Evolutionary conservation across 92 coral and sea anemone genomes (phyloP).

Genomic region (Bergia puertoricense): DNA sequence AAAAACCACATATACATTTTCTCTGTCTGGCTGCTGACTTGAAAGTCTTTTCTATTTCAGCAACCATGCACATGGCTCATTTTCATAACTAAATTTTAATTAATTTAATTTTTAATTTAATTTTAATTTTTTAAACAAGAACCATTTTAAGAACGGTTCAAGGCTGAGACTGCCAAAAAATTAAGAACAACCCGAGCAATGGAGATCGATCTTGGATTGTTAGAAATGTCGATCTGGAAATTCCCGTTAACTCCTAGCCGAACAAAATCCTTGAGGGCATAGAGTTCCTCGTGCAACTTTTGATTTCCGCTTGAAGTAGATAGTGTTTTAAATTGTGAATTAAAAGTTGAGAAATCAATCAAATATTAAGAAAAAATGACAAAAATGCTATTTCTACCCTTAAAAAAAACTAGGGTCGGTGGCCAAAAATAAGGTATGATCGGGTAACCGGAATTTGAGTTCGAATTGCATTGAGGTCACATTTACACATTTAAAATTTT

Average conservation of each 20-base stretch:
- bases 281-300: too few species aligned
- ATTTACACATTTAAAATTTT: constrained; percentile 18
- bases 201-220: not conserved
- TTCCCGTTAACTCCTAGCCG: not conserved
- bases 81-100: not conserved
- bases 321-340: too few species aligned
- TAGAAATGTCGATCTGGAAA: not conserved
- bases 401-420: too few species aligned
- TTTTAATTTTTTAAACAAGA: not conserved
- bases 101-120: not conserved
- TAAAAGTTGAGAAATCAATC: too few species aligned
- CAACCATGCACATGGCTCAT: not conserved
- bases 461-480: not conserved
- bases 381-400: too few species aligned
- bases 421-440: too few species aligned
- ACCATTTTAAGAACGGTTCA: not conserved
- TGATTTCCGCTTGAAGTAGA: too few species aligned
- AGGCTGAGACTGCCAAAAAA: not conserved
- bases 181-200: not conserved
- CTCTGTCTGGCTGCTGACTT: not conserved
- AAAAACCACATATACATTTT: not conserved
- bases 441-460: too few species aligned
- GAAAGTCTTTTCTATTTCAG: not conserved
- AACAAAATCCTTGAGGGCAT: not conserved
- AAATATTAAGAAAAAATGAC: too few species aligned